Conservation (phyloP, 2,888 invertebrate genomes). For the Capitulum mitella region DNA sequence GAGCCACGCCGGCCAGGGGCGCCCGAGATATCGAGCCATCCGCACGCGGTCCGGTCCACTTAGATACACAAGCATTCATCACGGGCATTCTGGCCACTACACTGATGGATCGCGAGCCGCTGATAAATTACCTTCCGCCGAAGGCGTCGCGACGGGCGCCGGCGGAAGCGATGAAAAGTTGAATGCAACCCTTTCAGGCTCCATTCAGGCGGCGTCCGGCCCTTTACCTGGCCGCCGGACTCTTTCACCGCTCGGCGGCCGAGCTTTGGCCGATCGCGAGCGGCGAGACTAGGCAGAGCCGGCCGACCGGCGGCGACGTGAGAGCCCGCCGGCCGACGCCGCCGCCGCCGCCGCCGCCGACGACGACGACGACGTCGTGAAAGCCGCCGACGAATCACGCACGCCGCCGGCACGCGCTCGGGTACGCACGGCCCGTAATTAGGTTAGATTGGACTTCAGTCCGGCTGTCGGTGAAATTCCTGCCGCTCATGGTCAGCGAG, state of each 20-base stretch:
- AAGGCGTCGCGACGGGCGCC: neutral
- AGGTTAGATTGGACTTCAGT: no score
- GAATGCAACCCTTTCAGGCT: constrained; percentile 15
- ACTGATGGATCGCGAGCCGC: neutral
- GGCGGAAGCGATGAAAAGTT: neutral
- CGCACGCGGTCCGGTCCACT: neutral
- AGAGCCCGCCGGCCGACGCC: neutral
- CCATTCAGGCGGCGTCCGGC: neutral
- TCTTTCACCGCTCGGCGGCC: no score
- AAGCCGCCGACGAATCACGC: neutral
- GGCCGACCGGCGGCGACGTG: neutral
- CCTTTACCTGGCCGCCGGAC: neutral
- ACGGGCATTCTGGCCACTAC: constrained; percentile 1
- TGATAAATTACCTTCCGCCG: constrained; percentile 17
- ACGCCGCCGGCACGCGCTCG: neutral
- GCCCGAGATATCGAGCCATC: neutral
- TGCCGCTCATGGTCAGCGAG: no score
- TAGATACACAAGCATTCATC: constrained; percentile 18
- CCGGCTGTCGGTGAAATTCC: no score
- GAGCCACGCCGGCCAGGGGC: no score
- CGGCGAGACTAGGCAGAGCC: neutral
- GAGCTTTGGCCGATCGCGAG: neutral
- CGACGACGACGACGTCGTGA: neutral
- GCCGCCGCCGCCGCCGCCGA: no score
- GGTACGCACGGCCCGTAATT: neutral